Conservation (phyloP, 1,140 invertebrate genomes). For the Diachasma alloeum region DNA sequence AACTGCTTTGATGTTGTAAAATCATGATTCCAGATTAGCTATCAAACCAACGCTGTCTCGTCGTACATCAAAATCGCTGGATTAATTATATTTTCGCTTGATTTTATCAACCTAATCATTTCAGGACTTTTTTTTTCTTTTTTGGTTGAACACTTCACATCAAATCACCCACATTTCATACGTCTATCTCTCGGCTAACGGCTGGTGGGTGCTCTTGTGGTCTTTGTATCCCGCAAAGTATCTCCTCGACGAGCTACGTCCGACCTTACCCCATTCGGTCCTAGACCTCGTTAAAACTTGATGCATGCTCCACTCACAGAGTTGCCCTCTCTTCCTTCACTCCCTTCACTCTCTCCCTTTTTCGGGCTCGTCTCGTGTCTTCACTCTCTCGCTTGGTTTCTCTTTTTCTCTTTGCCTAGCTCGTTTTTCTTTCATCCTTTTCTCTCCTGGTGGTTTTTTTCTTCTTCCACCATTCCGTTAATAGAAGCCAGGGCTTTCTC, state of each 20-base stretch:
- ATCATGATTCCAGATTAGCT: not conserved
- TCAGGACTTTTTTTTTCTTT: not conserved
- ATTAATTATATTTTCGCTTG: not conserved
- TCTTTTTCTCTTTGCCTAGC: not conserved
- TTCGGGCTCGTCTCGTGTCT: not conserved
- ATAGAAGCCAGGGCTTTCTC: not conserved
- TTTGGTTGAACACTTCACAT: not conserved
- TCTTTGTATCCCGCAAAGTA: constrained; percentile 25
- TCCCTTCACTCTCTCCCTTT: not conserved
- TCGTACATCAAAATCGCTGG: too few relatives aligned
- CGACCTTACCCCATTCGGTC: not conserved
- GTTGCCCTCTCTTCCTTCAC: not conserved
- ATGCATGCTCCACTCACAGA: constrained; percentile 21
- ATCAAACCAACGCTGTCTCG: not conserved
- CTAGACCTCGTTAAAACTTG: constrained; percentile 30
- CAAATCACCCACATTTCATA: not conserved
- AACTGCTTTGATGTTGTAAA: not conserved
- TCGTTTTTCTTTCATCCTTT: not conserved
- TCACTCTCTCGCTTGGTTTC: not conserved
- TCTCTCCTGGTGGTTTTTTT: not conserved
- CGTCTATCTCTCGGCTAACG: constrained; percentile 5
- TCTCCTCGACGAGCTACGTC: constrained; percentile 17
- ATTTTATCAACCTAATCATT: not conserved
- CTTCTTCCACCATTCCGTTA: not conserved
- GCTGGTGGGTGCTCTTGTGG: constrained; percentile 3